Evolutionary conservation across 2,113 vertebrate genomes (phyloP).

Genomic region (Eolophus roseicapilla): DNA sequence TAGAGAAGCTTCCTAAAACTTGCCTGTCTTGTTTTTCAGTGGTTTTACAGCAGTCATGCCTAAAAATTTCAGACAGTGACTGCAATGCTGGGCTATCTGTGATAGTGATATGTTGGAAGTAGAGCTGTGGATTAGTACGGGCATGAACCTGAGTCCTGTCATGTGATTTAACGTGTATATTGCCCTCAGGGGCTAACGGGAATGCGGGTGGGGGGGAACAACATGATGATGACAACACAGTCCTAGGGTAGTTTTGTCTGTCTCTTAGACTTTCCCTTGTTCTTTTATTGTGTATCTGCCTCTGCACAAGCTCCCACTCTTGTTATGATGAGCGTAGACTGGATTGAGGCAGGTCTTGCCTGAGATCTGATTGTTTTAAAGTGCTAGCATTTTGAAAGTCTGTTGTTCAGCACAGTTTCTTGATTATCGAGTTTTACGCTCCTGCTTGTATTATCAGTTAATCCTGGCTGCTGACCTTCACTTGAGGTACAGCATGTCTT

Average conservation of each 20-base stretch:
- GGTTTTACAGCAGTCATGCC: not conserved
- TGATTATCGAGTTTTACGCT: not conserved
- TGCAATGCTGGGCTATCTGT: not conserved
- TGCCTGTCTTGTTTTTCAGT: not conserved
- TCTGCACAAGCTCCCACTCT: not conserved
- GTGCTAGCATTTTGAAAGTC: not conserved
- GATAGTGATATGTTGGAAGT: not conserved
- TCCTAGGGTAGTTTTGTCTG: not conserved
- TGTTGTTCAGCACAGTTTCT: not conserved
- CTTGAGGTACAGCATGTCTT: constrained; percentile 1
- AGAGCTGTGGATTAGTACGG: not conserved
- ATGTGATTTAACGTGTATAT: not conserved
- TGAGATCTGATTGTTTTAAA: not conserved
- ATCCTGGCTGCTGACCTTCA: constrained; percentile 44
- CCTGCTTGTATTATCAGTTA: not conserved
- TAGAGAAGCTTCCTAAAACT: not conserved
- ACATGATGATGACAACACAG: fast-evolving
- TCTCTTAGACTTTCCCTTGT: not conserved
- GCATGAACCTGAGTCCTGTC: not conserved
- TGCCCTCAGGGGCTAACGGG: not conserved
- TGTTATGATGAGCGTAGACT: not conserved
- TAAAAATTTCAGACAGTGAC: not conserved
- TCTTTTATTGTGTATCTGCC: not conserved
- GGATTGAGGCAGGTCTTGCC: not conserved
- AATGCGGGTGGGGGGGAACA: fast-evolving